Conservation (phyloP, 2,888 invertebrate species). For the Lycocerus yunnanus region DNA sequence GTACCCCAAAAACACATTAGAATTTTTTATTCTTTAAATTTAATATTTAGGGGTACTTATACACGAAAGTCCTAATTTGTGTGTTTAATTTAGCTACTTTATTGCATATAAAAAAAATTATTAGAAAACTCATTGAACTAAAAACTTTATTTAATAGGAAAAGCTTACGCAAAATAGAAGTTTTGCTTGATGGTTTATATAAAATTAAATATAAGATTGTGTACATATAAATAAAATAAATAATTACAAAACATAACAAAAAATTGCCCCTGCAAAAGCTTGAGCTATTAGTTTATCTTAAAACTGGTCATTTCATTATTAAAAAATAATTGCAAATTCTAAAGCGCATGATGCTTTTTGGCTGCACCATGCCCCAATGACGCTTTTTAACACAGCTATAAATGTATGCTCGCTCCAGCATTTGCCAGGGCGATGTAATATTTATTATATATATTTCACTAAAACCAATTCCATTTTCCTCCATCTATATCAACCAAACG, state of each 20-base stretch:
- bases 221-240: slow-evolving; percentile 26
- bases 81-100: slow-evolving; percentile 1
- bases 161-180: slow-evolving; percentile 24
- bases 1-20: not conserved
- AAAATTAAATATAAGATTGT: slow-evolving; percentile 2
- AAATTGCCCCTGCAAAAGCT: slow-evolving; percentile 44
- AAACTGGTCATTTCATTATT: not conserved
- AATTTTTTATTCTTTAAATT: not conserved
- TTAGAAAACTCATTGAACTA: not conserved
- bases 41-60: not conserved
- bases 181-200: slow-evolving; percentile 27
- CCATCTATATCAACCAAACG: slow-evolving; percentile 29
- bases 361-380: slow-evolving; percentile 5
- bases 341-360: slow-evolving; percentile 18
- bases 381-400: slow-evolving; percentile 1
- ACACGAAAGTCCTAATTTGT: not conserved
- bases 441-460: slow-evolving; percentile 50
- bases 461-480: slow-evolving; percentile 35
- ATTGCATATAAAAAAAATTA: not conserved
- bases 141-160: slow-evolving; percentile 12
- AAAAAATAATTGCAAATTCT: not conserved
- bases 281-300: slow-evolving; percentile 32
- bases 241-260: slow-evolving; percentile 12
- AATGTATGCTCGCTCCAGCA: slow-evolving; percentile 60
- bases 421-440: slow-evolving; percentile 67